These are phyloP conservation scores for Atherinosoma microstoma DNA, from an alignment of 2,797 vertebrate genomes.

Conservation along the genomic window DNA sequence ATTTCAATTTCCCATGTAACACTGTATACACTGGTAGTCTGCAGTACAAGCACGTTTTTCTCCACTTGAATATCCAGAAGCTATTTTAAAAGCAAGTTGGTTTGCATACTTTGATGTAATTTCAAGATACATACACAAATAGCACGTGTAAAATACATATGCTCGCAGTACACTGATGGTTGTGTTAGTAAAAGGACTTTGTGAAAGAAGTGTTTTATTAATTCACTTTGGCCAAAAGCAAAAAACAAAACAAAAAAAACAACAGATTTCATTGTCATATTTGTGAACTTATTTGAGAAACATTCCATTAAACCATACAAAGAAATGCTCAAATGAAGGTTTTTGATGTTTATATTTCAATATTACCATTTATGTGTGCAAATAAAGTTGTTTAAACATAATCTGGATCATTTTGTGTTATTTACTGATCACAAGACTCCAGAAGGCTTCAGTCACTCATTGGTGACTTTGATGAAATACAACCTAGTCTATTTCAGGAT, in stretches of 20 bases:
- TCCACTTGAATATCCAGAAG: slow-evolving; percentile 17
- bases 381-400: slow-evolving; percentile 62
- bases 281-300: slow-evolving; percentile 52
- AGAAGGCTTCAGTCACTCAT: background rate
- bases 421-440: background rate
- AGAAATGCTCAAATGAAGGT: slow-evolving; percentile 36
- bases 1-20: slow-evolving; percentile 10
- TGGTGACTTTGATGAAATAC: background rate
- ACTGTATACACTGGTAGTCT: slow-evolving; percentile 25
- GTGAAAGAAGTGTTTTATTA: background rate
- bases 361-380: slow-evolving; percentile 36
- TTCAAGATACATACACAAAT: slow-evolving; percentile 15
- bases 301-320: slow-evolving; percentile 63
- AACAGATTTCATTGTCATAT: slow-evolving; percentile 21
- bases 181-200: background rate
- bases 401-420: background rate
- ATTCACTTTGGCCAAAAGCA: slow-evolving; percentile 5
- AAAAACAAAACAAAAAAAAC: background rate
- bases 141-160: slow-evolving; percentile 23
- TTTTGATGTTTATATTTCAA: slow-evolving; percentile 37
- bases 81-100: slow-evolving; percentile 24
- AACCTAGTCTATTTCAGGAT: background rate
- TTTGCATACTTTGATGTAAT: slow-evolving; percentile 12
- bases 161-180: background rate
- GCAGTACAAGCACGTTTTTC: background rate